Base-by-base conservation (phyloP, 2,888 invertebrate species). In the Aleiodes testaceus region DNA sequence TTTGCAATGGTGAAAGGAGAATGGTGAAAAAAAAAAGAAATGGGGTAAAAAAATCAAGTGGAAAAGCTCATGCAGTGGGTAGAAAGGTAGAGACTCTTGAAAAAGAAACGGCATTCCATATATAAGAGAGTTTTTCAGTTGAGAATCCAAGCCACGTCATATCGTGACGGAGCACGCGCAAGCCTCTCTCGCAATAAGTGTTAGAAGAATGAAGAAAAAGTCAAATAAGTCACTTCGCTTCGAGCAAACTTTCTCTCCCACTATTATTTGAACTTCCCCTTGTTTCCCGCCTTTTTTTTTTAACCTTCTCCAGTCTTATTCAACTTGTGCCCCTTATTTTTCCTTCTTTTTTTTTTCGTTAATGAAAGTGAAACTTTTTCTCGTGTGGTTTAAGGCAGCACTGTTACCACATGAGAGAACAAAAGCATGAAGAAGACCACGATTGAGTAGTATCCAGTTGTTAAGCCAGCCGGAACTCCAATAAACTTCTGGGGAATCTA, bases 281-380 rank as follows among this genome's bases (percentile, higher is more conserved):
- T 26, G 42, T 50, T 63, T 49, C 20, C 18, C 14, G 30, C 63
- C 53, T 64, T 64, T 18, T 12, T n/a, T 18, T 52, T 18, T 52
- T 45, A 20, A 50, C 6, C n/a, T 49, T n/a, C 69, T 44, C n/a
- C 36, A 36, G 36, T 36, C 36, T 36, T 6, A 36, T 36, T 36
- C 36, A 36, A 36, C 36, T 6, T 26, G 52, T 44, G 22, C 66
- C 22, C 61, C 55, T 53, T 14, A 14, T 49, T 63, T 47, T n/a
- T 14, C 7, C 14, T 69, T 42, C 52, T 64, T 16, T 12, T 16
- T 42, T 66, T 20, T 45, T n/a, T 61, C 14, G 7, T 69, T 59
- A 67, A 63, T 66, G 77, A 80, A 80, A 80, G 81, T 74, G 77
- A 79, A 81, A 79, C 50, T 49, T 69, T 64, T 59, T 55, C 71